Percentiles rank a stretch among this genome's conserved stretches.
Evolutionary conservation across 2,888 invertebrate genomes (phyloP).

Genomic region (Eudemis profundana): DNA sequence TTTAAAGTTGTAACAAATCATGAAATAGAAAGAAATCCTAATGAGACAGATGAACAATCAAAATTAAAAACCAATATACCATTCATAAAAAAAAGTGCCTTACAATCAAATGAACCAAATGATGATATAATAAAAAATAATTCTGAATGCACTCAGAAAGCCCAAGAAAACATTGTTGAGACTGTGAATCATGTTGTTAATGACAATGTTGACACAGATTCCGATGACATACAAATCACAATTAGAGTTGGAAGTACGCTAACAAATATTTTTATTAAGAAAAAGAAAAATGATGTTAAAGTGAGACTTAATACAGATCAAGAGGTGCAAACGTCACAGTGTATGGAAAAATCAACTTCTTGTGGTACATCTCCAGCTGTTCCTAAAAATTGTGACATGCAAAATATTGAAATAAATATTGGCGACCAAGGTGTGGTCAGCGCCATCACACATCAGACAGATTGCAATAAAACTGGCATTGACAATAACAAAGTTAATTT

Average conservation of each 20-base stretch:
- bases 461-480: constrained; percentile 35
- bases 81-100: constrained; percentile 66
- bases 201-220: constrained; percentile 49
- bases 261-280: constrained; percentile 72
- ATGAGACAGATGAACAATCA: constrained; percentile 4
- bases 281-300: constrained; percentile 68
- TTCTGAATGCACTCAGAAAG: constrained; percentile 43
- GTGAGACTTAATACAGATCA: constrained; percentile 70
- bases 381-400: constrained; percentile 46
- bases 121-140: constrained; percentile 5
- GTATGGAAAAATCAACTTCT: constrained; percentile 49
- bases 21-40: neutral
- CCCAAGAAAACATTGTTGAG: constrained; percentile 43
- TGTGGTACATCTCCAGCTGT: constrained; percentile 43
- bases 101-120: constrained; percentile 39
- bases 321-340: constrained; percentile 69
- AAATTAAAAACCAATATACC: constrained; percentile 52
- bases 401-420: constrained; percentile 53
- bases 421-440: constrained; percentile 45
- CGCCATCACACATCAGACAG: constrained; percentile 46
- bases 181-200: constrained; percentile 50
- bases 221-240: constrained; percentile 74
- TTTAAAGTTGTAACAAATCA: neutral
- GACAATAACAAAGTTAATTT: constrained; percentile 39
- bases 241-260: constrained; percentile 73